phyloP scores from a whole-genome alignment of 1,140 invertebrate species.

The Drosophila suzukii region DNA sequence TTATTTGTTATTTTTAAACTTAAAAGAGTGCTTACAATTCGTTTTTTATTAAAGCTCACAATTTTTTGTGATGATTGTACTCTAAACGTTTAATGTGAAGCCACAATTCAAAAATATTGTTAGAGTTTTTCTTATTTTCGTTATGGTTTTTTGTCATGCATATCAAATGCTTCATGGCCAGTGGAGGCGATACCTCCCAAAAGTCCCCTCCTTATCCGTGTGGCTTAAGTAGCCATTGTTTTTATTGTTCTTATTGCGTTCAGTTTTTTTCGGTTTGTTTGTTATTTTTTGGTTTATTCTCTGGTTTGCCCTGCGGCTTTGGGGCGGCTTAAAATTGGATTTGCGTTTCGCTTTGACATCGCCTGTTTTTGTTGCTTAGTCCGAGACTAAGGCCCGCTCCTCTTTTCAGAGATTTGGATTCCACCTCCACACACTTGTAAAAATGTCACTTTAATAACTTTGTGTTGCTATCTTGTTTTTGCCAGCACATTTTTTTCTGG shows the following conservation, averaged over 20 bases:
- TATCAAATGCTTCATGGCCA: constrained; percentile 54
- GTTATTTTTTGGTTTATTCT: constrained; percentile 48
- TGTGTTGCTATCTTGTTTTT: constrained; percentile 42
- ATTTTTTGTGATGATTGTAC: constrained; percentile 3
- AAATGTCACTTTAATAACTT: constrained; percentile 81
- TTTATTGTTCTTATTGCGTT: constrained; percentile 56
- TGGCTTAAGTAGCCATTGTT: constrained; percentile 76
- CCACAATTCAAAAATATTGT: constrained; percentile 51
- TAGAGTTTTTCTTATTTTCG: constrained; percentile 28
- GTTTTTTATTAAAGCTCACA: not conserved
- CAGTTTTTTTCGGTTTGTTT: constrained; percentile 29
- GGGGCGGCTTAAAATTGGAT: constrained; percentile 78
- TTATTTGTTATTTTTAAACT: not conserved
- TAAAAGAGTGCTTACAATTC: not conserved
- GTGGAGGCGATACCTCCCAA: constrained; percentile 21
- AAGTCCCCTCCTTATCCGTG: constrained; percentile 9
- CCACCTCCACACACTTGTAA: constrained; percentile 57
- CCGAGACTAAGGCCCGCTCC: constrained; percentile 1
- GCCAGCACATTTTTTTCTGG: not conserved
- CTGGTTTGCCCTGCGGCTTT: constrained; percentile 71
- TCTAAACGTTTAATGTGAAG: constrained; percentile 65
- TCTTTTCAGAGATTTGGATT: constrained; percentile 10
- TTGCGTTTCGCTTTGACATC: constrained; percentile 70
- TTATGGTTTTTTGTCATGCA: constrained; percentile 55
- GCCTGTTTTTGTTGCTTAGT: constrained; percentile 42